A percentile compares a stretch with the other conserved stretches of the same genome.
These are phyloP conservation scores for Cataglyphis rosenhaueri DNA, from an alignment of 2,888 invertebrate species.

Conservation along the genomic window DNA sequence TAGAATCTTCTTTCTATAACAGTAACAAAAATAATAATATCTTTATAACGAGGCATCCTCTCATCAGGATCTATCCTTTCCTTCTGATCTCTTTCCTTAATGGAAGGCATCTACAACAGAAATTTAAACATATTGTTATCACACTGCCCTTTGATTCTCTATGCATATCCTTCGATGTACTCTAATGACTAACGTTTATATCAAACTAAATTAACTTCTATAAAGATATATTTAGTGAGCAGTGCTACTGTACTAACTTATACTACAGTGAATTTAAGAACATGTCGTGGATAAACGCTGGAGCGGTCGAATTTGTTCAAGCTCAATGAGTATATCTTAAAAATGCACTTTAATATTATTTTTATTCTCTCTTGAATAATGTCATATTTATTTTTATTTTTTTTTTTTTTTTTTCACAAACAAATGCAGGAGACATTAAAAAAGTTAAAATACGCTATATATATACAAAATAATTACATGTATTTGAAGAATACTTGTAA, in stretches of 20 bases:
- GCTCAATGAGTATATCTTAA: background rate
- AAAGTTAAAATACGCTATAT: background rate
- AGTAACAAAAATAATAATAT: background rate
- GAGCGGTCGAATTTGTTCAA: conserved; percentile 29
- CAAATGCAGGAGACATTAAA: background rate
- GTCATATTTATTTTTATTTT: background rate
- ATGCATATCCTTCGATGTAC: conserved; percentile 85
- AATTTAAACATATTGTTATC: conserved; percentile 78
- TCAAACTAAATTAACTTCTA: conserved; percentile 81
- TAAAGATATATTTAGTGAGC: conserved; percentile 80
- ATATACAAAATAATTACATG: background rate
- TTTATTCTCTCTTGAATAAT: background rate
- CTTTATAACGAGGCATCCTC: background rate
- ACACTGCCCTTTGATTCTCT: conserved; percentile 77
- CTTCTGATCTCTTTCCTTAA: background rate
- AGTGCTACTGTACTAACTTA: conserved; percentile 70
- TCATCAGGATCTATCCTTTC: background rate
- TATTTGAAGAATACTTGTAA: background rate
- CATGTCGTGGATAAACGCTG: conserved; percentile 57
- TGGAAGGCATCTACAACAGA: background rate
- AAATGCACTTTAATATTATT: background rate
- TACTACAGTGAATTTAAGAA: conserved; percentile 64
- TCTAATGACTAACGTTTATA: conserved; percentile 83
- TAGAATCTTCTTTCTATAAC: background rate
- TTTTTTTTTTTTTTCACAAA: background rate